These are phyloP conservation scores for Andrena haemorrhoa DNA, from an alignment of 2,888 invertebrate genomes.

Conservation along the genomic window DNA sequence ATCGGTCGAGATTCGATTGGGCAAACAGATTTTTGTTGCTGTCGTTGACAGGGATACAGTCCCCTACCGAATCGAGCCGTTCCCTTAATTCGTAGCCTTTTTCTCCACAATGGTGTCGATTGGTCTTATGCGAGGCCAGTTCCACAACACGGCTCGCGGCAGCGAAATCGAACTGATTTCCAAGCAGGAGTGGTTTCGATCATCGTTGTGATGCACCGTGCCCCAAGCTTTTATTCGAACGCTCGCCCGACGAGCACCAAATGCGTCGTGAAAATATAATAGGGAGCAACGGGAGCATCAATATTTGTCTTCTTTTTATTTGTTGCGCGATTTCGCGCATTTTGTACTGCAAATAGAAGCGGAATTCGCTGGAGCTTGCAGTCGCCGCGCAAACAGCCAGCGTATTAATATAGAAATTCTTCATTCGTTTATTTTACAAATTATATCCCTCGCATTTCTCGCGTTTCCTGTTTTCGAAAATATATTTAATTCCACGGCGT, in stretches of 20 bases:
- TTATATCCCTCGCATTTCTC: neutral
- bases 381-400: neutral
- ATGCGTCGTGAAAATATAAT: conserved; percentile 51
- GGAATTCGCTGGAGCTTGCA: neutral
- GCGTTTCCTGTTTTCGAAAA: neutral
- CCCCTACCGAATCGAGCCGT: conserved; percentile 34
- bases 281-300: conserved; percentile 38
- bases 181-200: conserved; percentile 38
- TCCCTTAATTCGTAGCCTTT: conserved; percentile 52
- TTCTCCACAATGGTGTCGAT: conserved; percentile 17
- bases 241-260: conserved; percentile 20
- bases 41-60: conserved; percentile 32
- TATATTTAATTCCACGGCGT: no score
- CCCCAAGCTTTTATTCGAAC: neutral
- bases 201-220: conserved; percentile 2
- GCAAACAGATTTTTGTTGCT: conserved; percentile 48
- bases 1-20: conserved; percentile 38
- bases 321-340: conserved; percentile 22
- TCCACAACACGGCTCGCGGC: neutral
- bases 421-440: conserved; percentile 5
- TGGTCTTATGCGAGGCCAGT: conserved; percentile 35
- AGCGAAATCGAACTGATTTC: conserved; percentile 29
- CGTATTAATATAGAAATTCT: neutral
- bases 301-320: conserved; percentile 51
- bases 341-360: conserved; percentile 16